Conservation (phyloP, 2,797 vertebrate species). For the Psittacula derbiana region DNA sequence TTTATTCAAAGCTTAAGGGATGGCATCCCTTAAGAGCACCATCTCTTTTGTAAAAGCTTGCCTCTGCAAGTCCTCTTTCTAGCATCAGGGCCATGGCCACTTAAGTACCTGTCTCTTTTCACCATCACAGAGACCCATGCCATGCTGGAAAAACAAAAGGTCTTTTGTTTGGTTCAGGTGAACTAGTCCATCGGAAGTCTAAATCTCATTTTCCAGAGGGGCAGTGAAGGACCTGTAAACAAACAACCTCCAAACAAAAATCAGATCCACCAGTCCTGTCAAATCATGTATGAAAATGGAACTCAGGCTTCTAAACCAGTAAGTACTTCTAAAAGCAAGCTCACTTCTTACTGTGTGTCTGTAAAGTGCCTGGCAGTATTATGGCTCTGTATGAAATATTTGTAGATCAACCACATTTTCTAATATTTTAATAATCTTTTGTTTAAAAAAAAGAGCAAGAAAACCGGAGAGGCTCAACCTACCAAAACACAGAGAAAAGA, state of each 20-base stretch:
- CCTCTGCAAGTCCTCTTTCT: neutral
- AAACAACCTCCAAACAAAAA: neutral
- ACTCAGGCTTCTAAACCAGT: slow-evolving; percentile 21
- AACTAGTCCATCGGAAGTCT: neutral
- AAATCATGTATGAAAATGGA: neutral
- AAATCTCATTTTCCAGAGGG: neutral
- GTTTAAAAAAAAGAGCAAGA: neutral
- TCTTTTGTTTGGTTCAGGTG: neutral
- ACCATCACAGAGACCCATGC: neutral
- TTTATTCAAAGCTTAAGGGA: neutral
- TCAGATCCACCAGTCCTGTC: neutral
- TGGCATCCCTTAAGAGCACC: neutral
- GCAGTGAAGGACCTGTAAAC: neutral
- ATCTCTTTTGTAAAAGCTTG: neutral
- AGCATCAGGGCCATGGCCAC: neutral
- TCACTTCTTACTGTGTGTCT: neutral
- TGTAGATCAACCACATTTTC: slow-evolving; percentile 28
- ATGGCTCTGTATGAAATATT: slow-evolving; percentile 49
- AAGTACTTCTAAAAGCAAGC: neutral
- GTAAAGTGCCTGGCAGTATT: slow-evolving; percentile 60
- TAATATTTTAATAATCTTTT: slow-evolving; percentile 37
- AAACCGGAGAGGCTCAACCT: slow-evolving; percentile 10
- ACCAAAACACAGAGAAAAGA: slow-evolving; percentile 15
- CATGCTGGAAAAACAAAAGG: neutral
- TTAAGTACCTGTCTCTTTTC: neutral